phyloP scores from a whole-genome alignment of 2,797 vertebrate genomes.

The Zenarchopterus dispar region DNA sequence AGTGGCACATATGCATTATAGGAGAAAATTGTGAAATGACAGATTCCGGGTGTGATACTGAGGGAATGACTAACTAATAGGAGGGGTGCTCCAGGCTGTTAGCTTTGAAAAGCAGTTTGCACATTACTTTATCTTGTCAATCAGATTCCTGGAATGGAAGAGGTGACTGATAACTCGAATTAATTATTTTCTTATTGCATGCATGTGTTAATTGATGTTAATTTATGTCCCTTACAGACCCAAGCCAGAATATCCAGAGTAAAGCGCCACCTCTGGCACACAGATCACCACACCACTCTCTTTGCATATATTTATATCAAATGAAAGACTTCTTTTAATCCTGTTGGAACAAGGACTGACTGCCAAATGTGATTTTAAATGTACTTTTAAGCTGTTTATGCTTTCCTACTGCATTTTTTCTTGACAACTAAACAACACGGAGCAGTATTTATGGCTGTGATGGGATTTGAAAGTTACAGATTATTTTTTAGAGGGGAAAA shows the following conservation, averaged over 20 bases:
- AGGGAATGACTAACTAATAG: slow-evolving; percentile 89
- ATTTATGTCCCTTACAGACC: slow-evolving; percentile 84
- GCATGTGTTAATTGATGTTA: slow-evolving; percentile 85
- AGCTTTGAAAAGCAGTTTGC: slow-evolving; percentile 86
- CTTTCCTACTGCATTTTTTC: slow-evolving; percentile 71
- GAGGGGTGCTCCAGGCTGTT: slow-evolving; percentile 87
- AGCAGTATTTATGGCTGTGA: slow-evolving; percentile 71
- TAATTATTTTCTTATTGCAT: slow-evolving; percentile 85
- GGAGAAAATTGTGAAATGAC: slow-evolving; percentile 89
- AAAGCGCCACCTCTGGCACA: slow-evolving; percentile 83
- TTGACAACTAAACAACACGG: slow-evolving; percentile 72
- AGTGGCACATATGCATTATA: slow-evolving; percentile 87
- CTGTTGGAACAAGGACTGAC: slow-evolving; percentile 78
- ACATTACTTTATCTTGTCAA: slow-evolving; percentile 87
- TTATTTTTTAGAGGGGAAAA: slow-evolving; percentile 61
- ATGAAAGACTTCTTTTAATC: slow-evolving; percentile 81
- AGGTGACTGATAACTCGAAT: slow-evolving; percentile 86
- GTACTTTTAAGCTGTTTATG: slow-evolving; percentile 79
- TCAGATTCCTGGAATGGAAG: slow-evolving; percentile 85
- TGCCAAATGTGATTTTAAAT: slow-evolving; percentile 82
- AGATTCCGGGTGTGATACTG: slow-evolving; percentile 88
- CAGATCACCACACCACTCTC: slow-evolving; percentile 81
- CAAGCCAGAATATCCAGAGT: slow-evolving; percentile 83
- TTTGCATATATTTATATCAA: slow-evolving; percentile 82
- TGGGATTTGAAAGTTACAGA: slow-evolving; percentile 77